Evolutionary conservation across 2,113 vertebrate genomes (phyloP).

Genomic region (Neogale vison): DNA sequence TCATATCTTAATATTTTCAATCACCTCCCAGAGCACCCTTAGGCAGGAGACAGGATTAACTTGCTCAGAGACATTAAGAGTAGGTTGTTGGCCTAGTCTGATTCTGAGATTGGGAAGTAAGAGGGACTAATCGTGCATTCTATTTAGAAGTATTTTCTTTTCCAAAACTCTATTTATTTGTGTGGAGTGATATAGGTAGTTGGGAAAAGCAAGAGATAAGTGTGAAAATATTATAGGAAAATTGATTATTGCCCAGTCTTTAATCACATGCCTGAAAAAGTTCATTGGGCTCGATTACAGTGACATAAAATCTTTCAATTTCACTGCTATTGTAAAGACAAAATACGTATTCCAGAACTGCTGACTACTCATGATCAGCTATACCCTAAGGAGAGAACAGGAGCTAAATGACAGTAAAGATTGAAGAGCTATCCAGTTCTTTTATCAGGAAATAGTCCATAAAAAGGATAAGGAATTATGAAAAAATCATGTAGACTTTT

Average conservation of each 20-base stretch:
- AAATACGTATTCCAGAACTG: conserved; percentile 44
- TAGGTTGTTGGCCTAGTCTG: not conserved
- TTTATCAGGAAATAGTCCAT: conserved; percentile 47
- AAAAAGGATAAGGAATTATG: conserved; percentile 24
- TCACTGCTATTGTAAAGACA: not conserved
- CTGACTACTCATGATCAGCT: conserved; percentile 22
- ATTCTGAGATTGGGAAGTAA: conserved; percentile 53
- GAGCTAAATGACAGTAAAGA: conserved; percentile 47
- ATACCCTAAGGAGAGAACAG: not conserved
- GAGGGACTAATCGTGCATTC: not conserved
- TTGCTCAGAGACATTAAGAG: conserved; percentile 43
- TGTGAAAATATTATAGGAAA: conserved; percentile 26
- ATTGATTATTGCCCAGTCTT: conserved; percentile 21
- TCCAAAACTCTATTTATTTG: not conserved
- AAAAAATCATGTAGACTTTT: conserved; percentile 32
- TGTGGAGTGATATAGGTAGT: not conserved
- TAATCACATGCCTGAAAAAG: conserved; percentile 6
- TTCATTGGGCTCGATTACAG: not conserved
- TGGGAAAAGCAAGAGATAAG: not conserved
- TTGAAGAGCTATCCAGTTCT: not conserved
- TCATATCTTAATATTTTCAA: conserved; percentile 72
- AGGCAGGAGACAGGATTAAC: conserved; percentile 49
- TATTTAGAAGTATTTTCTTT: conserved; percentile 40
- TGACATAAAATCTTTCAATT: conserved; percentile 13
- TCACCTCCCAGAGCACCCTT: conserved; percentile 33